Conservation (phyloP, 2,888 invertebrate genomes). For the Eueremaeus valkanovi region DNA sequence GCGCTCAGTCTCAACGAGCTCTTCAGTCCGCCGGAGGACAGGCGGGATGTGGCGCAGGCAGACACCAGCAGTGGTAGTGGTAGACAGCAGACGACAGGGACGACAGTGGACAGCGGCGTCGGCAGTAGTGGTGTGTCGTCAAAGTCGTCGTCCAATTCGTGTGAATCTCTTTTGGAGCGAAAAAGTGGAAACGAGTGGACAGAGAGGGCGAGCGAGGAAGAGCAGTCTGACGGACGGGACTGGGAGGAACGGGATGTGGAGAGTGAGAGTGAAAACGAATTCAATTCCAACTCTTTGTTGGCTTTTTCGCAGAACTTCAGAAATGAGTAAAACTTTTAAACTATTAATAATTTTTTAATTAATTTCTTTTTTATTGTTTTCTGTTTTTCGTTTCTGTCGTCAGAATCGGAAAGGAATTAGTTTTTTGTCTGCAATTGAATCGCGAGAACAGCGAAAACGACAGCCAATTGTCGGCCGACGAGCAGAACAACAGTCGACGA, state of each 20-base stretch:
- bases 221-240: too few relatives aligned
- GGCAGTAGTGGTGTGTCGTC: too few relatives aligned
- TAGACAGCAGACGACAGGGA: not conserved
- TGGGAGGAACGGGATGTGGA: too few relatives aligned
- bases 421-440: conserved; percentile 9
- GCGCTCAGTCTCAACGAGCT: not conserved
- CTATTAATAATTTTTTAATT: not conserved
- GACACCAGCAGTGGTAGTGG: not conserved
- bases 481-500: not conserved
- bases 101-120: not conserved
- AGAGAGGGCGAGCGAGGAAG: too few relatives aligned
- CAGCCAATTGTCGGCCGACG: not conserved
- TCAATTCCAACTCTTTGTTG: conserved; percentile 10
- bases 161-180: too few relatives aligned
- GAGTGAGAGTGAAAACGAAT: not conserved
- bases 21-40: too few relatives aligned
- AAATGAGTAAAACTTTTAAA: conserved; percentile 2
- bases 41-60: too few relatives aligned
- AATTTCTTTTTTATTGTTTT: not conserved
- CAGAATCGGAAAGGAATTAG: not conserved
- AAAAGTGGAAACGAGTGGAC: too few relatives aligned
- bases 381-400: too few relatives aligned
- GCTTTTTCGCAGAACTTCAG: not conserved
- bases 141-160: too few relatives aligned
- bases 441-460: not conserved